Conservation (phyloP, 2,797 vertebrate species). For the Carapus acus region DNA sequence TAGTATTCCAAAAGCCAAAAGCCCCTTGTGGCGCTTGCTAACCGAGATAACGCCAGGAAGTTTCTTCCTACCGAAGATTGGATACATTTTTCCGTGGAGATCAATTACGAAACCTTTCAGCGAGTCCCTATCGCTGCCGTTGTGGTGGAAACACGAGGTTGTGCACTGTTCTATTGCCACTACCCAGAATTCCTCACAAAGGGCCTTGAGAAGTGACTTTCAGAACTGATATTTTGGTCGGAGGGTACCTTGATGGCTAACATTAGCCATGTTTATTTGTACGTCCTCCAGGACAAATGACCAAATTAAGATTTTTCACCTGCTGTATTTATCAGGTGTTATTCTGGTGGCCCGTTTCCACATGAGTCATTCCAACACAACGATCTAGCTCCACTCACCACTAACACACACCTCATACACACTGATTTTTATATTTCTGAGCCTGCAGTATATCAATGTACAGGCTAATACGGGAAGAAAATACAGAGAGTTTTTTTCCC, state of each 20-base stretch:
- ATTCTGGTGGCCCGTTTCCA: too few relatives aligned
- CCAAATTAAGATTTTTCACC: too few relatives aligned
- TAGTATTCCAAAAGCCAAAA: slow-evolving; percentile 67
- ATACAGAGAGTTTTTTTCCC: too few relatives aligned
- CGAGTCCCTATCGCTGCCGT: slow-evolving; percentile 44
- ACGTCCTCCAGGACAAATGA: too few relatives aligned
- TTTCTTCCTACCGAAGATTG: slow-evolving; percentile 57
- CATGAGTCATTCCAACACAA: too few relatives aligned
- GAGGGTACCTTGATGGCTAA: slow-evolving; percentile 16
- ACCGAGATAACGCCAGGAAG: slow-evolving; percentile 41
- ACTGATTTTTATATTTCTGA: too few relatives aligned
- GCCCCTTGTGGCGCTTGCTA: slow-evolving; percentile 49
- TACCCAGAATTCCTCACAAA: slow-evolving; percentile 18
- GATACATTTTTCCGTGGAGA: slow-evolving; percentile 63
- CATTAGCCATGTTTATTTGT: slow-evolving; percentile 2
- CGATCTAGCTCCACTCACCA: too few relatives aligned
- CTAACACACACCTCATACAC: too few relatives aligned
- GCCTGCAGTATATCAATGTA: too few relatives aligned
- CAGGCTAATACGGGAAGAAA: too few relatives aligned
- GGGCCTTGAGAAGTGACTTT: slow-evolving; percentile 29
- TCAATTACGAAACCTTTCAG: slow-evolving; percentile 56
- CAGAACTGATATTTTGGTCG: slow-evolving; percentile 21
- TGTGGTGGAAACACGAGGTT: slow-evolving; percentile 41
- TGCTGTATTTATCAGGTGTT: too few relatives aligned
- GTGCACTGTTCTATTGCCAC: slow-evolving; percentile 33